Evolutionary conservation across 2,888 invertebrate species (phyloP).

Genomic region (Chymomyza fuscimana): DNA sequence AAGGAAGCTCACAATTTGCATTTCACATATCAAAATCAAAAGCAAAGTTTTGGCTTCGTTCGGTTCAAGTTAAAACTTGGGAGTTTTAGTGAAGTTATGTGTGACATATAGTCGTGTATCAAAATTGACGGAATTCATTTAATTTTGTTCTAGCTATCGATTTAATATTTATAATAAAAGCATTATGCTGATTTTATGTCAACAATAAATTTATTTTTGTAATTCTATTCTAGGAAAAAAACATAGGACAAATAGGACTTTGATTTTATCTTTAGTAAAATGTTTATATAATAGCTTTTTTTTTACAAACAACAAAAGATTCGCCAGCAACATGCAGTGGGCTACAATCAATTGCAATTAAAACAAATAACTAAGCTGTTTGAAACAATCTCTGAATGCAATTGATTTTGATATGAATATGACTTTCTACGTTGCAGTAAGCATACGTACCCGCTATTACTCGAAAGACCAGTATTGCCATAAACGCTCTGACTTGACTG

Average conservation of each 20-base stretch:
- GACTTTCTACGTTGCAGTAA: background rate
- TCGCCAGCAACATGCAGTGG: background rate
- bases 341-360: background rate
- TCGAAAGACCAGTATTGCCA: conserved; percentile 79
- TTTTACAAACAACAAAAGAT: no score
- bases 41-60: background rate
- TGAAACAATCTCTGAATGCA: background rate
- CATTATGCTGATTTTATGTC: no score
- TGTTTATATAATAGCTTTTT: no score
- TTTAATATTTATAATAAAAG: no score
- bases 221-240: no score
- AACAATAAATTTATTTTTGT: no score
- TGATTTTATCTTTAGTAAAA: conserved; percentile 1
- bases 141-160: no score
- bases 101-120: background rate
- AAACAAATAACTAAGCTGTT: background rate
- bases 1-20: conserved; percentile 11
- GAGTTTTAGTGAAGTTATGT: background rate
- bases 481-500: conserved; percentile 80
- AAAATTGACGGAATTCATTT: no score
- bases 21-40: background rate
- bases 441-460: conserved; percentile 79
- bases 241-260: no score
- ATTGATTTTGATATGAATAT: background rate
- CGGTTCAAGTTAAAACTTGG: background rate